phyloP scores from a whole-genome alignment of 2,113 vertebrate genomes.

The Dromiciops gliroides region DNA sequence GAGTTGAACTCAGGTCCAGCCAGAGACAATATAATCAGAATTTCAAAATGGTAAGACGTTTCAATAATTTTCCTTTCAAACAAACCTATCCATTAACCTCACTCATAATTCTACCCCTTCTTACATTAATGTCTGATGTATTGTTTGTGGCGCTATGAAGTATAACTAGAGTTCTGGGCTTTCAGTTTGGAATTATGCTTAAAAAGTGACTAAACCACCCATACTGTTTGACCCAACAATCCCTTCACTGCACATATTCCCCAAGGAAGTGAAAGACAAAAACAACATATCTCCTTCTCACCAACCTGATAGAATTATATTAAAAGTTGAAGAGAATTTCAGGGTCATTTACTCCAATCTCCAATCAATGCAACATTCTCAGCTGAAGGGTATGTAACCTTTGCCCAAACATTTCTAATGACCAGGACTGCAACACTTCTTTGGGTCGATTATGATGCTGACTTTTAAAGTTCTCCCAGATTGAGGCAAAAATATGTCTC shows the following conservation, averaged over 20 bases:
- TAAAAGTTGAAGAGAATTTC: neutral
- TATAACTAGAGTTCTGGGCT: neutral
- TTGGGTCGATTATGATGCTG: neutral
- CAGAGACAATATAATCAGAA: neutral
- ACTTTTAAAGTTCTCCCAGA: neutral
- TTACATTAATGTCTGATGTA: neutral
- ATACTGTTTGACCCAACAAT: neutral
- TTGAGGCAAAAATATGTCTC: neutral
- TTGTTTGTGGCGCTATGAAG: neutral
- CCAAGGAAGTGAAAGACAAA: neutral
- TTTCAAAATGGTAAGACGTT: neutral
- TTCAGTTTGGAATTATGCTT: slow-evolving; percentile 1
- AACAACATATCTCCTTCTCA: neutral
- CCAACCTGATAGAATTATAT: neutral
- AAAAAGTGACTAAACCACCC: neutral
- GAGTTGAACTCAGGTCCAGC: no score
- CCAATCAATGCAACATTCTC: neutral
- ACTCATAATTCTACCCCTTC: neutral
- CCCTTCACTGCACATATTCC: neutral
- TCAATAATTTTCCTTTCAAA: slow-evolving; percentile 7
- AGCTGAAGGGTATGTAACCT: neutral
- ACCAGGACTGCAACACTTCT: neutral
- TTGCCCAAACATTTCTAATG: neutral
- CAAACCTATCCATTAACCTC: neutral
- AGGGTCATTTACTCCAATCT: neutral